Base-by-base conservation (phyloP, 2,797 vertebrate genomes). In the Cygnus olor region DNA sequence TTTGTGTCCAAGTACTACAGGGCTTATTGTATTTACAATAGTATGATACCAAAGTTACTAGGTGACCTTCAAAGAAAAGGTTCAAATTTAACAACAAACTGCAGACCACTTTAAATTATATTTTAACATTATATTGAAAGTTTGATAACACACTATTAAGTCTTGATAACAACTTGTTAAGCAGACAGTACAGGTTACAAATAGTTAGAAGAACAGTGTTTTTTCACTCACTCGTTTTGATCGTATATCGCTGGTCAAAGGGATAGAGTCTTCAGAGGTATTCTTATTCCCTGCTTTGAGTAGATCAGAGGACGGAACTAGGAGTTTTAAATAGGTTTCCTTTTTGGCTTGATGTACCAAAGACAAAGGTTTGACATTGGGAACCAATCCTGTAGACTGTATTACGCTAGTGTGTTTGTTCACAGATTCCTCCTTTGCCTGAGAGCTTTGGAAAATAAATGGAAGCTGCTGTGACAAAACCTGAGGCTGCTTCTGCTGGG, bases 371-470 rank as follows among this genome's bases (percentile, higher is more conserved):
- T 98, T 98, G 97, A 97, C 97, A 97, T 97, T 98, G 95, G 98
- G 97, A 89, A 98, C 98, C 97, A 98, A 96, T 96, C 98, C 98
- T 40, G 98, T 99, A 97, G 99, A 98, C 98, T 99, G 99, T 97
- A 99, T 99, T 89, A 99, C 99, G 96, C 99, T 99, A 94, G 98
- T 98, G 94, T 99, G 98, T 98, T 99, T 98, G 98, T 99, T 98
- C 97, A 97, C 97, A 97, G 98, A 97, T 95, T 99, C 99, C 97
- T 98, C 98, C 97, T 98, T 97, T 89, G 98, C 96, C 97, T 98
- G 98, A 97, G 98, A 98, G 98, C 97, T 98, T 98, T 98, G 98
- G 97, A 98, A 98, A 98, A 98, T 97, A 96, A 98, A 98, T 1
- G 98, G 97, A 95, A 98, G 98, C 97, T 98, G 98, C 97, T 98